Percentiles rank a stretch among this genome's conserved stretches.
Conservation (phyloP, 2,888 invertebrate genomes). For the Chaetoderma sp. region DNA sequence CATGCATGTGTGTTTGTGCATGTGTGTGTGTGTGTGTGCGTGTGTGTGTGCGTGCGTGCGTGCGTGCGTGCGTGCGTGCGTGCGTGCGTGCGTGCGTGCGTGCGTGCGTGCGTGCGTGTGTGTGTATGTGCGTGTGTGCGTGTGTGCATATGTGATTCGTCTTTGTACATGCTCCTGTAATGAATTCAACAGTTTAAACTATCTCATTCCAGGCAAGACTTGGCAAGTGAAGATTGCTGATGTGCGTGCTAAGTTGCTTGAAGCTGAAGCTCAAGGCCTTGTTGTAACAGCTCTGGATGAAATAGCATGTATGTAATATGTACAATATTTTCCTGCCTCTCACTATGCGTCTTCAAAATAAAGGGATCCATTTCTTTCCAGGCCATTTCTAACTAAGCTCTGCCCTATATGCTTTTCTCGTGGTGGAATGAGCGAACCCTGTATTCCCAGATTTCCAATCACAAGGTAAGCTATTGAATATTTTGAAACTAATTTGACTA, state of each 20-base stretch:
- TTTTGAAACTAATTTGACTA: too few relatives aligned
- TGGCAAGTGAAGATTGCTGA: constrained; percentile 82
- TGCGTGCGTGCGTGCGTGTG: background rate
- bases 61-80: constrained; percentile 11
- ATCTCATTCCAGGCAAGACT: constrained; percentile 72
- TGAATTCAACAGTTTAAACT: too few relatives aligned
- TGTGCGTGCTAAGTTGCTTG: constrained; percentile 76
- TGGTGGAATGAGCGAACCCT: too few relatives aligned
- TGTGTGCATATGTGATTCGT: background rate
- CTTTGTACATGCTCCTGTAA: too few relatives aligned
- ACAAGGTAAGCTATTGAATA: too few relatives aligned
- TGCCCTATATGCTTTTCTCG: too few relatives aligned
- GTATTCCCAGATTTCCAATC: too few relatives aligned
- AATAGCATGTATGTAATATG: constrained; percentile 73
- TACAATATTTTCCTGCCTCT: too few relatives aligned
- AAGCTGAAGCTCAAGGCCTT: constrained; percentile 79
- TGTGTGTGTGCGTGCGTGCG: constrained; percentile 5
- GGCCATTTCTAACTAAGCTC: too few relatives aligned
- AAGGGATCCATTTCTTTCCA: background rate
- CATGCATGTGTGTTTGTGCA: too few relatives aligned
- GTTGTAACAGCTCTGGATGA: constrained; percentile 89
- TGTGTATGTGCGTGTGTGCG: background rate
- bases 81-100: constrained; percentile 4
- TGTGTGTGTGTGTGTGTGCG: background rate
- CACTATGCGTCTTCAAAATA: too few relatives aligned